Percentiles rank a stretch among this genome's conserved stretches.
These are phyloP conservation scores for Diplosoma virens DNA, from an alignment of 23 tunicate species.

Conservation along the genomic window DNA sequence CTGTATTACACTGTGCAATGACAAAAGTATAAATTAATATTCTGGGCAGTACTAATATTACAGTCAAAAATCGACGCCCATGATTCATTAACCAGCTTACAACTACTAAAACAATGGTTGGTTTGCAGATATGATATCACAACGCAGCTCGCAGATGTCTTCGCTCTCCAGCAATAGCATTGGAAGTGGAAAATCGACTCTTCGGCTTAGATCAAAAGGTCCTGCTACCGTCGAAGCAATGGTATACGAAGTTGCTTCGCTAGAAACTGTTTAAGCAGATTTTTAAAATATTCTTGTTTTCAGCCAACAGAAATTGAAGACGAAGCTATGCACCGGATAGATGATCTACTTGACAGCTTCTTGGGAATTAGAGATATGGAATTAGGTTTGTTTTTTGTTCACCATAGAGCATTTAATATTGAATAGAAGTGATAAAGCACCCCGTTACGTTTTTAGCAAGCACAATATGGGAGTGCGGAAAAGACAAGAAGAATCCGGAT, in stretches of 20 bases:
- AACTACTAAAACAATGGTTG: too few species aligned
- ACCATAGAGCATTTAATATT: too few species aligned
- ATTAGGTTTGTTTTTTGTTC: conserved; percentile 29
- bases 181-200: conserved; percentile 82
- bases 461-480: conserved; percentile 93
- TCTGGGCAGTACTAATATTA: too few species aligned
- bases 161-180: conserved; percentile 40
- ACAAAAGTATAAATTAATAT: too few species aligned
- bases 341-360: conserved; percentile 81
- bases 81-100: too few species aligned
- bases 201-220: conserved; percentile 79
- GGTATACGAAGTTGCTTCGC: conserved; percentile 19
- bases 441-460: conserved; percentile 59
- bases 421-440: too few species aligned
- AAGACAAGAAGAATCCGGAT: conserved; percentile 64
- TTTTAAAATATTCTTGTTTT: neutral
- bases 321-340: conserved; percentile 71
- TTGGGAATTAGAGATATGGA: conserved; percentile 84
- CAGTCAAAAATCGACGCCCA: too few species aligned
- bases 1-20: too few species aligned
- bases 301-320: conserved; percentile 80
- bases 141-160: conserved; percentile 52
- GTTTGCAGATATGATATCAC: conserved; percentile 85
- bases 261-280: neutral
- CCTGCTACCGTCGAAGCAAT: conserved; percentile 85